Evolutionary conservation across 2,888 invertebrate species (phyloP), one percentile per base, ranked within the genome.

Genomic region (Eubasilissa splendida): DNA sequence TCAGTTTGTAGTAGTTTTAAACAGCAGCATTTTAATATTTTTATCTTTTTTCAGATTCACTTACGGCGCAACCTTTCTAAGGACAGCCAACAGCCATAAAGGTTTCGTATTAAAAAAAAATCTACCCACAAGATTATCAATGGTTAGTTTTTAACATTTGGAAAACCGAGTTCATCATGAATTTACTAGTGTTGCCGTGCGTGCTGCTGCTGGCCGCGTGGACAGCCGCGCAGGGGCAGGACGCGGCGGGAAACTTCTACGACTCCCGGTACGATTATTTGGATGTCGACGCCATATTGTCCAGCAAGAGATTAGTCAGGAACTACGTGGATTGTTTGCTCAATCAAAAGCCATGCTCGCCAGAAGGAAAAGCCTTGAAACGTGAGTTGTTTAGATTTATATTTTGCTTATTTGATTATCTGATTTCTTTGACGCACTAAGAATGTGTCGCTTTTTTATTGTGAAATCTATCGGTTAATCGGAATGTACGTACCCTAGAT

Each of bases 311-410:
- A 85, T 88, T 95, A 84, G 91, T 95, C 74, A 92, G 91, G 83
- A 93, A 94, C 86, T 95, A 95, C 88, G 92, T 94, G 85, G 92
- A 93, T 80, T 95, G 95, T 86, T 88, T 95, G 75, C 89, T 94
- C 81, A 92, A 91, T 84, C 89, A 91, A 83, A 93, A 93, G 84
- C 92, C 94, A 74, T 95, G 95, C 87, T 92, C 94, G 59, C 94
- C 94, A 2, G 94, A 95, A 88, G 95, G 94, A 84, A 91, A 92
- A 85, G 93, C 93, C 82, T 88, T 95, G 79, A 94, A 93, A 91
- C 90, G 95, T 95, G 88, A 94, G 94, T 94, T 22, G 14, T 12
- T 60, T 66, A n/a, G 60, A 11, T 63, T 63, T 63, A n/a, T 63
- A 63, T 63, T 63, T 31, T 33, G 9, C 33, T 63, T 63, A 42